A percentile compares a stretch with the other conserved stretches of the same genome.
phyloP scores from a whole-genome alignment of 2,888 invertebrate genomes.

The Drosophila quinaria region DNA sequence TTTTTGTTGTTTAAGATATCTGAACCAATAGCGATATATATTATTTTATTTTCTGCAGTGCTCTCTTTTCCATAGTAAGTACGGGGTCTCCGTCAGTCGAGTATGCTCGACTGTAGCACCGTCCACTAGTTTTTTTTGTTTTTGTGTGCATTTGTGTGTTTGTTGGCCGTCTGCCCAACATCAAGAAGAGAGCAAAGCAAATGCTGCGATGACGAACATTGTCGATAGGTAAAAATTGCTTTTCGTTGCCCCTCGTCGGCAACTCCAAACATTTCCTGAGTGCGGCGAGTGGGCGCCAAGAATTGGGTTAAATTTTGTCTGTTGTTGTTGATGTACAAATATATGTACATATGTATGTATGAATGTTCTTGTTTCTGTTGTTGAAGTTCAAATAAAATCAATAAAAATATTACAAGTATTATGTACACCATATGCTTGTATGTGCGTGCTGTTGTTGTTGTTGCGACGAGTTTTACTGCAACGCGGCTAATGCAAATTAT shows the following conservation, averaged over 20 bases:
- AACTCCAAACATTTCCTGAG: conserved; percentile 55
- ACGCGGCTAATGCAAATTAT: conserved; percentile 66
- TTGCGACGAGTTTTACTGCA: conserved; percentile 33
- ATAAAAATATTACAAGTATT: conserved; percentile 42
- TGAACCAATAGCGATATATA: no score
- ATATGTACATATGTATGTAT: not conserved
- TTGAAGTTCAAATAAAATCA: conserved; percentile 73
- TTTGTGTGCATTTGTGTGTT: conserved; percentile 33
- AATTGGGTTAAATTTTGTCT: conserved; percentile 67
- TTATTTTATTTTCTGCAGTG: no score
- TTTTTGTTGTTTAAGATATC: no score
- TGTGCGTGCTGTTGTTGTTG: conserved; percentile 3
- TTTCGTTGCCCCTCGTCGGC: conserved; percentile 10
- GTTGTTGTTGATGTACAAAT: conserved; percentile 16
- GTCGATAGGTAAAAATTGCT: conserved; percentile 58
- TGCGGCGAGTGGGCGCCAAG: conserved; percentile 59
- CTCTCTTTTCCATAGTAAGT: no score
- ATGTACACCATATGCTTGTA: conserved; percentile 2
- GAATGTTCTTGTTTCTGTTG: conserved; percentile 15
- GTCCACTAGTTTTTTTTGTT: conserved; percentile 4
- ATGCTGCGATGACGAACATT: conserved; percentile 46
- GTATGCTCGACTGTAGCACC: no score
- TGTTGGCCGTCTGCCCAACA: conserved; percentile 66
- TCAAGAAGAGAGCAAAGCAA: conserved; percentile 19
- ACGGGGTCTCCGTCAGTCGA: no score